phyloP scores from a whole-genome alignment of 2,113 vertebrate species.

The Nesoenas mayeri region DNA sequence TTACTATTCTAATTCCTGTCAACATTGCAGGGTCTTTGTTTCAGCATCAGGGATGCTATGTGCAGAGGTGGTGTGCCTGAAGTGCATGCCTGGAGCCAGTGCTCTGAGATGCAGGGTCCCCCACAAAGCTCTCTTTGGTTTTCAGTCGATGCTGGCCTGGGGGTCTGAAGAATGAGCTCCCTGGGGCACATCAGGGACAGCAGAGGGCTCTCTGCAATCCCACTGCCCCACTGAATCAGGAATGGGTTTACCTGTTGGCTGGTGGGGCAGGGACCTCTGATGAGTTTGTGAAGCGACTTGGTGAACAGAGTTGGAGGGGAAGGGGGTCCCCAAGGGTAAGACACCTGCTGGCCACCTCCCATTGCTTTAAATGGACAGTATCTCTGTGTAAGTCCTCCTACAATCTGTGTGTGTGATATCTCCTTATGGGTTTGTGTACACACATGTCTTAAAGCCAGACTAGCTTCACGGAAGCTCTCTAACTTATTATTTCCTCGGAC shows the following conservation, averaged over 20 bases:
- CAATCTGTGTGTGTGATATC: accelerated
- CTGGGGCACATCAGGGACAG: accelerated
- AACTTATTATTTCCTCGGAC: background rate
- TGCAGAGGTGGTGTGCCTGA: background rate
- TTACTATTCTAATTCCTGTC: background rate
- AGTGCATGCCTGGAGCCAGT: accelerated
- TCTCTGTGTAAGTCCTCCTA: background rate
- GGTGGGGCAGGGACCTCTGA: background rate
- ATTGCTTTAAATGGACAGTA: background rate
- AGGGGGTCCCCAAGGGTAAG: background rate
- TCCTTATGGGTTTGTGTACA: background rate
- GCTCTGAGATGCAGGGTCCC: accelerated
- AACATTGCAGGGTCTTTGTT: accelerated
- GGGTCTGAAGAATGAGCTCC: background rate
- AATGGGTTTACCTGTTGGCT: background rate
- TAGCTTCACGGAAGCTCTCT: background rate
- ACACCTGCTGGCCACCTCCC: accelerated
- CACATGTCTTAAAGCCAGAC: background rate
- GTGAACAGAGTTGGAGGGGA: background rate
- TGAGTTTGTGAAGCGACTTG: background rate
- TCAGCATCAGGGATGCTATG: background rate
- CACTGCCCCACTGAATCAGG: background rate
- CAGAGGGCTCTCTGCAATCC: background rate
- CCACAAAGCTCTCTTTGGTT: accelerated
- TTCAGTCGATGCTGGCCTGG: background rate